Evolutionary conservation across 2,888 invertebrate genomes (phyloP).

Genomic region (Ischnus inquisitorius): DNA sequence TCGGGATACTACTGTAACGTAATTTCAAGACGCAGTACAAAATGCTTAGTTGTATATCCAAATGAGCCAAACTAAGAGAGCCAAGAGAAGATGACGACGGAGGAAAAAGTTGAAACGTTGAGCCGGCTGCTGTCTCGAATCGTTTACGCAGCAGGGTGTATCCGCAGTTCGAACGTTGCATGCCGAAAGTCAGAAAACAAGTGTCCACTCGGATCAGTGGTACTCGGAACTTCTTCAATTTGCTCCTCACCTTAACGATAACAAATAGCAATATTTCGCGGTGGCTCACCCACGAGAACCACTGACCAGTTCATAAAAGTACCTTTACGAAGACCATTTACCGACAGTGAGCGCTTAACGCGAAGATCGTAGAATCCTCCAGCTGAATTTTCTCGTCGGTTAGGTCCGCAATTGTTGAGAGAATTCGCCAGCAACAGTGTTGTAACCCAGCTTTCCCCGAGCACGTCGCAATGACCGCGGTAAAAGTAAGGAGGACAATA

Average conservation of each 20-base stretch:
- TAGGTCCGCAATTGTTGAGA: conserved; percentile 5
- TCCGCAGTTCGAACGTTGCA: conserved; percentile 29
- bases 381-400: conserved; percentile 9
- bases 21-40: conserved; percentile 1
- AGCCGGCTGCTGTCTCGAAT: not conserved
- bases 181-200: not conserved
- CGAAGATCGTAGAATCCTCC: conserved; percentile 11
- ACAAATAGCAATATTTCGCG: not conserved
- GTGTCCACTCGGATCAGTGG: conserved; percentile 10
- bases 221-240: conserved; percentile 6
- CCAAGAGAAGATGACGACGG: not conserved
- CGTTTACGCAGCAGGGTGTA: conserved; percentile 40
- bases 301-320: conserved; percentile 21
- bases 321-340: conserved; percentile 17
- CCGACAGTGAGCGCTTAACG: conserved; percentile 24
- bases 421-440: conserved; percentile 51
- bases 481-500: conserved; percentile 35
- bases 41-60: conserved; percentile 15
- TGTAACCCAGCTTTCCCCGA: not conserved
- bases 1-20: not conserved
- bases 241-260: not conserved
- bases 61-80: not conserved
- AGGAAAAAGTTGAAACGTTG: not conserved
- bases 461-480: conserved; percentile 1
- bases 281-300: conserved; percentile 1